These are phyloP conservation scores for Eonycteris spelaea DNA, from an alignment of 2,113 vertebrate genomes.

Conservation along the genomic window DNA sequence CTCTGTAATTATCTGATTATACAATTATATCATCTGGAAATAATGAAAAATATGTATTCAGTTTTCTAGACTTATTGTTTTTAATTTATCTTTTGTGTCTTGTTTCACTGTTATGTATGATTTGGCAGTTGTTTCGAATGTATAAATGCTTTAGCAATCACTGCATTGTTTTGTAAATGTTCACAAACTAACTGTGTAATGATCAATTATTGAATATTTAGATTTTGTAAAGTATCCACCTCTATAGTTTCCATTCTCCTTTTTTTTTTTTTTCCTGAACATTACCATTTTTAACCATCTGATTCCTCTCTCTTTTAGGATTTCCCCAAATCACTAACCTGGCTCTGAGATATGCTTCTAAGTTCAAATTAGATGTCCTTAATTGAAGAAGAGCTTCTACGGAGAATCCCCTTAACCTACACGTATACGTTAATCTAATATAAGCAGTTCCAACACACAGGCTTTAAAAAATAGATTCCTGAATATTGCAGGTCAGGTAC, in stretches of 20 bases:
- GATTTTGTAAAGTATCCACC: background rate
- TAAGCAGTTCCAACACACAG: background rate
- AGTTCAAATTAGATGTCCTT: background rate
- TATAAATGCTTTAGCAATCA: background rate
- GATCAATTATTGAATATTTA: slow-evolving; percentile 6
- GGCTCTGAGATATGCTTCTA: background rate
- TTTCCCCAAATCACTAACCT: background rate
- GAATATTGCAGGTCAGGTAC: background rate
- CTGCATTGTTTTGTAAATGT: background rate
- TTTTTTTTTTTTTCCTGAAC: background rate
- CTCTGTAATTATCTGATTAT: slow-evolving; percentile 24
- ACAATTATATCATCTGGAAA: slow-evolving; percentile 39
- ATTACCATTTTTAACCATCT: background rate
- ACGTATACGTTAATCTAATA: background rate
- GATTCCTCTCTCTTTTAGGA: background rate
- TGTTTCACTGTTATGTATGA: background rate
- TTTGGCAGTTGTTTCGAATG: background rate
- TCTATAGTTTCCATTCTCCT: background rate
- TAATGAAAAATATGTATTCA: background rate
- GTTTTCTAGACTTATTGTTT: slow-evolving; percentile 20
- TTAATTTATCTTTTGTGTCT: background rate
- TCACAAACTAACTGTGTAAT: background rate
- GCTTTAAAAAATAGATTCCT: background rate
- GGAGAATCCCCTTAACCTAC: background rate
- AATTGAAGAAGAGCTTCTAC: background rate